phyloP scores from a whole-genome alignment of 2,797 vertebrate genomes.

The Sebastes goodei region DNA sequence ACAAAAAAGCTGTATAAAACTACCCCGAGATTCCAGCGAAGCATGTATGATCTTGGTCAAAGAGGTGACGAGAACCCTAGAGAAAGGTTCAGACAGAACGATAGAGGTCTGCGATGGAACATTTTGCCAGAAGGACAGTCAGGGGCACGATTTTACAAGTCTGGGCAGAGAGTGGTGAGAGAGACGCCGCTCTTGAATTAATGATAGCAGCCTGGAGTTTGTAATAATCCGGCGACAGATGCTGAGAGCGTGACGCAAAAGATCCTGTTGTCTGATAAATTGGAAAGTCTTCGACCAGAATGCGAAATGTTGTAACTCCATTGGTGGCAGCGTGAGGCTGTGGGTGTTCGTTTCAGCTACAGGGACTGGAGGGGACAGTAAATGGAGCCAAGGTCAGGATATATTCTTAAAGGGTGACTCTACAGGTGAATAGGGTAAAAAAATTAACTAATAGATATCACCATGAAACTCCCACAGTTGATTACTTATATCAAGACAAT shows the following conservation, averaged over 20 bases:
- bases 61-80: neutral
- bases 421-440: too few species aligned
- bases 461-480: too few species aligned
- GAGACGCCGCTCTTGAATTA: neutral
- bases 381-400: neutral
- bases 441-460: too few species aligned
- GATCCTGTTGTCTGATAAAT: neutral
- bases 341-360: neutral
- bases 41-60: neutral
- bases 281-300: neutral
- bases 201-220: neutral
- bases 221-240: neutral
- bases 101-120: neutral
- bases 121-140: conserved; percentile 9
- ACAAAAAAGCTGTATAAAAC: neutral
- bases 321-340: neutral
- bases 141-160: neutral
- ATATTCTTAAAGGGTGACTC: neutral
- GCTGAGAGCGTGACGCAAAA: neutral
- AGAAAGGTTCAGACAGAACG: neutral
- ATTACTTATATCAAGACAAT: too few species aligned
- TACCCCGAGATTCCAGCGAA: neutral
- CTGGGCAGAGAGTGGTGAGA: neutral
- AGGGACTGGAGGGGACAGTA: neutral
- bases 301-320: neutral